Conservation (phyloP, 2,888 invertebrate species). For the Zaprionus bogoriensis region DNA sequence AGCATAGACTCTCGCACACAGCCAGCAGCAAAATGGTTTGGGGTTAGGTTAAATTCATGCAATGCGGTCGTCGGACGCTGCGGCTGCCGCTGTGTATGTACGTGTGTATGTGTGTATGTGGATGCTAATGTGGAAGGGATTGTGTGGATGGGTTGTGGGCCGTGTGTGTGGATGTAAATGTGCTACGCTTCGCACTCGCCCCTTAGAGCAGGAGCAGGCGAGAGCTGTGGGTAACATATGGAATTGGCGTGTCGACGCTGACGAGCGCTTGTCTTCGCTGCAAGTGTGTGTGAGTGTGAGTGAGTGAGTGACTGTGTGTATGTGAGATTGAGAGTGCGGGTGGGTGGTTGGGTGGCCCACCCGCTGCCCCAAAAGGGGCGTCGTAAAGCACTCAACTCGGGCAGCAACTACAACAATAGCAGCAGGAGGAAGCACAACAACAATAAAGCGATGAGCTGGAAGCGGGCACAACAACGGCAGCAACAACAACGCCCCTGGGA, state of each 20-base stretch:
- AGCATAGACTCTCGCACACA: not conserved
- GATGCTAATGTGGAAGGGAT: no score
- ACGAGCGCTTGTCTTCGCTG: slow-evolving; percentile 49
- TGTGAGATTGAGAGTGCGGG: slow-evolving; percentile 7
- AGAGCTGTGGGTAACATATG: slow-evolving; percentile 63
- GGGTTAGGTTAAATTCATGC: slow-evolving; percentile 70
- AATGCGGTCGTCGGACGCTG: slow-evolving; percentile 62
- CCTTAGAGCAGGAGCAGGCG: slow-evolving; percentile 19
- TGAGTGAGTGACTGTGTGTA: slow-evolving; percentile 1
- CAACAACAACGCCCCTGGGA: slow-evolving; percentile 70
- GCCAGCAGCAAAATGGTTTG: slow-evolving; percentile 47
- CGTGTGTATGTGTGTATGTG: not conserved
- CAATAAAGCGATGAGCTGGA: no score
- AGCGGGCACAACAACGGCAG: not conserved
- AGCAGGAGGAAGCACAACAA: no score
- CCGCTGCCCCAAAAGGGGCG: slow-evolving; percentile 48
- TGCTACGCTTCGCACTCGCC: slow-evolving; percentile 40
- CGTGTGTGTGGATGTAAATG: slow-evolving; percentile 28
- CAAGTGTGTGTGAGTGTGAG: not conserved
- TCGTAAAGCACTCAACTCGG: slow-evolving; percentile 68
- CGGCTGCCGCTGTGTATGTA: slow-evolving; percentile 3
- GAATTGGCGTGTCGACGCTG: slow-evolving; percentile 76
- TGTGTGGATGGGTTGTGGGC: no score
- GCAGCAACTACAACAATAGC: slow-evolving; percentile 22
- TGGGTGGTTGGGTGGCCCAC: slow-evolving; percentile 15